Conservation (phyloP, 2,113 vertebrate species). For the Melanerpes formicivorus region DNA sequence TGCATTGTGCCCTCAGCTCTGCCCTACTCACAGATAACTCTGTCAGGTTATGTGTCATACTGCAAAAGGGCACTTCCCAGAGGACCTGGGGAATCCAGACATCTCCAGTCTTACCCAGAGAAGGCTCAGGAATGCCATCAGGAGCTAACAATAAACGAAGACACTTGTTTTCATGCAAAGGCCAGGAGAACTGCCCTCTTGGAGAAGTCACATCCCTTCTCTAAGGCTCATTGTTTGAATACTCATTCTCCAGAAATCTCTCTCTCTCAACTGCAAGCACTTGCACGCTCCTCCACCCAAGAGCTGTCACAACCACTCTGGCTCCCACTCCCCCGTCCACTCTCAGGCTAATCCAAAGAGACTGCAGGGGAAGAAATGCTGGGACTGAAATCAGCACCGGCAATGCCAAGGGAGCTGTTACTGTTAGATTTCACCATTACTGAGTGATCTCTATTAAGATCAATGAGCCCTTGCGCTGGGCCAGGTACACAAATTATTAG, state of each 20-base stretch:
- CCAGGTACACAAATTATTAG: slow-evolving; percentile 26
- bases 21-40: background rate
- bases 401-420: slow-evolving; percentile 28
- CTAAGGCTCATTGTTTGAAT: background rate
- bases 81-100: background rate
- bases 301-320: slow-evolving; percentile 19
- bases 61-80: background rate
- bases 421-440: background rate
- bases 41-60: background rate
- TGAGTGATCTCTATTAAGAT: slow-evolving; percentile 54
- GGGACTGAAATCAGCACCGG: slow-evolving; percentile 41
- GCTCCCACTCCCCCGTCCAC: background rate
- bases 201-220: background rate
- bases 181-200: background rate
- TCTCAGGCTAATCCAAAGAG: slow-evolving; percentile 52
- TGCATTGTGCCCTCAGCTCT: background rate
- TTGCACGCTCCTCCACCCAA: background rate
- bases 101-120: background rate
- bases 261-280: background rate
- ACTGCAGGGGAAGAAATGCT: slow-evolving; percentile 33
- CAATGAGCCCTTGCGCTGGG: slow-evolving; percentile 24
- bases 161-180: background rate
- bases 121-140: background rate
- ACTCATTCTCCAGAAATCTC: background rate
- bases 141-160: background rate